phyloP scores from a whole-genome alignment of 2,113 vertebrate species.

The Antechinus stuartii region DNA sequence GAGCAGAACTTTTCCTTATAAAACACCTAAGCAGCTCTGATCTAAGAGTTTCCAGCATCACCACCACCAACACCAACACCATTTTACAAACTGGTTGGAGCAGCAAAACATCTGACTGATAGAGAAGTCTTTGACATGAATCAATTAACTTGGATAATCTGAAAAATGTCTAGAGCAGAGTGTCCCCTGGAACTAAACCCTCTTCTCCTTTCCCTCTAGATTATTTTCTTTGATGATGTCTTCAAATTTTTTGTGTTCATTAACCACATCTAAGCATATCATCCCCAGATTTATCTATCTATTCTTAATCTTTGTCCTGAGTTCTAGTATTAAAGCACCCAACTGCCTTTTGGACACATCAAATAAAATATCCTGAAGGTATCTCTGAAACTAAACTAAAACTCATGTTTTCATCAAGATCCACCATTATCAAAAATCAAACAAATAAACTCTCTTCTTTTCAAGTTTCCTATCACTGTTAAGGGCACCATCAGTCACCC shows the following conservation, averaged over 20 bases:
- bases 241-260: not conserved
- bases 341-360: too few species aligned
- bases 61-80: too few species aligned
- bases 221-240: not conserved
- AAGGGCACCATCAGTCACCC: not conserved
- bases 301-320: not conserved
- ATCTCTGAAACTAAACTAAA: not conserved
- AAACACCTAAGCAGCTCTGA: too few species aligned
- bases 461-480: not conserved
- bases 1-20: too few species aligned
- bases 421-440: not conserved
- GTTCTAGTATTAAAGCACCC: not conserved
- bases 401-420: not conserved
- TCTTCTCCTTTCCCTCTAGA: not conserved
- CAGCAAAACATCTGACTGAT: too few species aligned
- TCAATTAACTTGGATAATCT: too few species aligned
- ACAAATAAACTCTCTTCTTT: not conserved
- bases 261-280: not conserved
- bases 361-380: too few species aligned
- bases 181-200: not conserved
- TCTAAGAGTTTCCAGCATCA: too few species aligned
- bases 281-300: not conserved
- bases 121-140: too few species aligned
- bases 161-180: not conserved
- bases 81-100: too few species aligned